Percentiles rank a stretch among this genome's conserved stretches.
phyloP scores from a whole-genome alignment of 2,888 invertebrate species.

The Eristalis intricaria region DNA sequence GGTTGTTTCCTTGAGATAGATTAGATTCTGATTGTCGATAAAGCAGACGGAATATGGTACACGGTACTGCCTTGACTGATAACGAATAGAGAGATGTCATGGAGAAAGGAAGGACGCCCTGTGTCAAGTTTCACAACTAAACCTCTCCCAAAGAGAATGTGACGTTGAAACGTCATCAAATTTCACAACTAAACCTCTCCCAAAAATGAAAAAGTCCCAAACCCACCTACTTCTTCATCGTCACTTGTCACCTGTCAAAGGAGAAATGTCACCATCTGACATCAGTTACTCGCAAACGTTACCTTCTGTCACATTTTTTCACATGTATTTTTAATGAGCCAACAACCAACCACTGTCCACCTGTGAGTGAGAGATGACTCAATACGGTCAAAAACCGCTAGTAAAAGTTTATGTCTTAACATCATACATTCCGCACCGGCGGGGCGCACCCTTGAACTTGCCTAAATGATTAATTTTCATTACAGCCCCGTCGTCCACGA shows the following conservation, averaged over 20 bases:
- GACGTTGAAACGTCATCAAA: no score
- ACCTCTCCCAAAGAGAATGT: no score
- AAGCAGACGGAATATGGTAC: no score
- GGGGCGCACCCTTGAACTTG: constrained; percentile 61
- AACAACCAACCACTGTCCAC: background rate
- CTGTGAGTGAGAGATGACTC: background rate
- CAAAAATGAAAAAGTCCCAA: no score
- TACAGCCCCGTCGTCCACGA: constrained; percentile 6
- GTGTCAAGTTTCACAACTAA: no score
- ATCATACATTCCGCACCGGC: background rate
- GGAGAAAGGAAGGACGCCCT: no score
- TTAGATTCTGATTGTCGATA: no score
- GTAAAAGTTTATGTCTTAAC: constrained; percentile 4
- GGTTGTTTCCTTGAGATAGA: no score
- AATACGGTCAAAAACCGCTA: background rate
- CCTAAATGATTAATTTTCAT: constrained; percentile 40
- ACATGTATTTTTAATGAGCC: background rate
- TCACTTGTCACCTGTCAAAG: background rate
- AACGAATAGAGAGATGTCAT: no score
- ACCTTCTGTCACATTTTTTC: background rate
- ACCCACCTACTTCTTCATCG: background rate
- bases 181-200: no score
- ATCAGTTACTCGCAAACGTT: background rate
- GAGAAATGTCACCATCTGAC: background rate
- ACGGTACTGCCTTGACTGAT: no score